These are phyloP conservation scores for Patella caerulea DNA, from an alignment of 2,888 invertebrate genomes.

Conservation along the genomic window DNA sequence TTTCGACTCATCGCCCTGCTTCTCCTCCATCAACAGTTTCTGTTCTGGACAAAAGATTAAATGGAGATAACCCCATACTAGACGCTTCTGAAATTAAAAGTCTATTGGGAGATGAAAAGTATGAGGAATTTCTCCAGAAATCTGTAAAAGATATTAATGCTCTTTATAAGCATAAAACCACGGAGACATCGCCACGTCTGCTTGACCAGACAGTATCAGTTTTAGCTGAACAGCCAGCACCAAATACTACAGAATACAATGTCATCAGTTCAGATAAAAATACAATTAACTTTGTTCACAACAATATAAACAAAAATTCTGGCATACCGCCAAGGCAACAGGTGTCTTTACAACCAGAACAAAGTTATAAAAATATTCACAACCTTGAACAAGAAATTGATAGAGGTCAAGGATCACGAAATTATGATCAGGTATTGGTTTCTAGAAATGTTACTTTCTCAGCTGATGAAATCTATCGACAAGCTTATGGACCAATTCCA, in stretches of 20 bases:
- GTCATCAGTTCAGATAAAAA: constrained; percentile 33
- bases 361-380: constrained; percentile 7
- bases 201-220: constrained; percentile 25
- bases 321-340: constrained; percentile 20
- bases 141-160: constrained; percentile 49
- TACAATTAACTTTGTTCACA: constrained; percentile 26
- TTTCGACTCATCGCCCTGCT: constrained; percentile 59
- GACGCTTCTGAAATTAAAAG: constrained; percentile 28
- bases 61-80: neutral
- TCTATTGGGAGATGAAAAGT: constrained; percentile 50
- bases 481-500: constrained; percentile 47
- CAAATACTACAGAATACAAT: constrained; percentile 24
- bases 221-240: constrained; percentile 10
- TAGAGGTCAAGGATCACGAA: constrained; percentile 29
- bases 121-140: constrained; percentile 51
- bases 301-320: neutral
- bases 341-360: neutral
- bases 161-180: constrained; percentile 34
- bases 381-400: constrained; percentile 29
- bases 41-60: constrained; percentile 10
- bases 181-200: constrained; percentile 18
- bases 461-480: constrained; percentile 61
- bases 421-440: constrained; percentile 55
- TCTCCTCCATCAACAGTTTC: constrained; percentile 24
- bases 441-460: constrained; percentile 58